Conservation (phyloP, 2,113 vertebrate species). For the Corythornis madagascariensis region DNA sequence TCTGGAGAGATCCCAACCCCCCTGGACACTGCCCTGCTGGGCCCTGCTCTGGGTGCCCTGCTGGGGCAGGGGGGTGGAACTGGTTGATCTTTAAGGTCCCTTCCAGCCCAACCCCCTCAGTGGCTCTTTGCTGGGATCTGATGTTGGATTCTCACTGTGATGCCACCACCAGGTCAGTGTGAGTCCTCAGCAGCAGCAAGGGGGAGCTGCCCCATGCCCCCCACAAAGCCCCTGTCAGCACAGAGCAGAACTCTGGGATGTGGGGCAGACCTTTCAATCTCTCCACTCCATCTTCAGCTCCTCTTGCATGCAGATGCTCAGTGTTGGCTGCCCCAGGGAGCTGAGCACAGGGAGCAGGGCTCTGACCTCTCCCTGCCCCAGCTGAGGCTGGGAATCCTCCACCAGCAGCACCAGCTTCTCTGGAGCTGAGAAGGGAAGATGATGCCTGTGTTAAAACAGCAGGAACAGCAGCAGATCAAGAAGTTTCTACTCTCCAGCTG, state of each 20-base stretch:
- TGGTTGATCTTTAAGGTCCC: neutral
- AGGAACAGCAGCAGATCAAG: neutral
- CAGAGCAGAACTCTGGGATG: neutral
- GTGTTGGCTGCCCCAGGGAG: neutral
- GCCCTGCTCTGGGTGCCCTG: neutral
- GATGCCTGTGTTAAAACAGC: neutral
- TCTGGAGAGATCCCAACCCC: neutral
- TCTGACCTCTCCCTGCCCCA: neutral
- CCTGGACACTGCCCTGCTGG: neutral
- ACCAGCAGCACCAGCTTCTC: slow-evolving; percentile 34
- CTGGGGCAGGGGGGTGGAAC: neutral
- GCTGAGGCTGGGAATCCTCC: slow-evolving; percentile 23
- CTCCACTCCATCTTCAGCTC: neutral
- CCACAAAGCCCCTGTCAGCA: neutral
- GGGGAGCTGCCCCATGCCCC: neutral
- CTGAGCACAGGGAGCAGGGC: accelerated
- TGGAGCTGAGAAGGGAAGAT: slow-evolving; percentile 34
- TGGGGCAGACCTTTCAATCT: neutral
- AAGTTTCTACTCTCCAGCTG: neutral
- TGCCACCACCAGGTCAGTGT: neutral
- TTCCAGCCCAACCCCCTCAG: neutral
- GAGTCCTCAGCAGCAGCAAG: neutral
- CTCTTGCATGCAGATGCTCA: slow-evolving; percentile 3
- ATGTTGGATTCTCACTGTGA: too few relatives aligned
- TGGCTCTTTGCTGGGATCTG: neutral